These are phyloP conservation scores for Tragelaphus buxtoni DNA, from an alignment of 2,113 vertebrate genomes.

Conservation along the genomic window DNA sequence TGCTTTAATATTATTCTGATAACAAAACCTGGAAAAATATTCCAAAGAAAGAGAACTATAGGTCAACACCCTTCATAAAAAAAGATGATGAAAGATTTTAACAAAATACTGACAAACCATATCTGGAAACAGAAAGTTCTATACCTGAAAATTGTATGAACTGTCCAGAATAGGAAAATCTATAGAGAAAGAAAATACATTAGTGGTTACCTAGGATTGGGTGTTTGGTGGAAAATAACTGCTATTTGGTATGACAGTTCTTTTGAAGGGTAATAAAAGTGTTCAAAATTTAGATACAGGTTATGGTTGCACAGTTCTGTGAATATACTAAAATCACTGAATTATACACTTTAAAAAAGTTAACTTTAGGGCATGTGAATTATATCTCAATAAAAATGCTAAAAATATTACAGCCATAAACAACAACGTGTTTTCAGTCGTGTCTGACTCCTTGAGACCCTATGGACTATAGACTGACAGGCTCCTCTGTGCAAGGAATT, in stretches of 20 bases:
- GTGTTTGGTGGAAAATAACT: background rate
- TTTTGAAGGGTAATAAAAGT: background rate
- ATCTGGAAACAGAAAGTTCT: background rate
- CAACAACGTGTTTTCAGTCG: fast-evolving
- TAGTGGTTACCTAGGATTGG: background rate
- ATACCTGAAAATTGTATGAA: background rate
- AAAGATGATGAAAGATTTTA: background rate
- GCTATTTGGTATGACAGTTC: background rate
- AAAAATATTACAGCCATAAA: background rate
- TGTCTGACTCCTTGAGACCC: background rate
- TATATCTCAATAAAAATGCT: background rate
- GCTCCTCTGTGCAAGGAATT: background rate
- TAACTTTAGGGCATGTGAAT: background rate
- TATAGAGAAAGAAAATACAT: background rate
- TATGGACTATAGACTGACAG: background rate
- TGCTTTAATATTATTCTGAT: background rate
- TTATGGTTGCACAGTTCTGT: background rate
- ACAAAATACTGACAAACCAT: background rate
- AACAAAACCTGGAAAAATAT: background rate
- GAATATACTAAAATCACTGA: background rate
- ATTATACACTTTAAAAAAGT: background rate
- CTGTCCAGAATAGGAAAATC: background rate
- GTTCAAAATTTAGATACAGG: background rate
- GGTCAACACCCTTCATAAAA: background rate
- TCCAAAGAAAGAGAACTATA: background rate